Evolutionary conservation across 2,797 vertebrate species (phyloP), one percentile per base, ranked within the genome.

Genomic region (Australoheros facetus): DNA sequence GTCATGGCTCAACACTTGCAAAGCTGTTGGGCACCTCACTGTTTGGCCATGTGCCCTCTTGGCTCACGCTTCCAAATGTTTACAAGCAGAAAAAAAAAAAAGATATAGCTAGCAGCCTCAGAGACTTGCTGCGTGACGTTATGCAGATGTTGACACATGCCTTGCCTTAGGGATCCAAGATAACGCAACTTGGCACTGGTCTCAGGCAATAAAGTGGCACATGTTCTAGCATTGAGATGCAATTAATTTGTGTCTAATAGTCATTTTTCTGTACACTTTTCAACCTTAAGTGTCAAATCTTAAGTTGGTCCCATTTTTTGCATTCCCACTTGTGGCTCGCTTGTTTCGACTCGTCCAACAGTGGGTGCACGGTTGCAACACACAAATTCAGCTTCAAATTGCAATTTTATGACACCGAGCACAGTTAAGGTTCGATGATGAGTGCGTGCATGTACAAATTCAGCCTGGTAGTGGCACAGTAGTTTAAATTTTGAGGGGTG

Each of bases 71-170:
- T 42, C 45, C 76, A 86, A 85, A 91, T 90, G 92, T 94, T 94
- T 89, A 91, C 90, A 71, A 87, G 87, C 85, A 73, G 77, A 81
- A 77, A 34, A 72, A 78, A 9, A 71, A 69, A 72, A 83, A 86
- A 81, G 81, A 85, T 87, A 82, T 81, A 73, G 80, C 89, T 86
- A 70, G 60, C 62, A 89, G 82, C 72, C 76, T 76, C 59, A 5
- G 74, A 87, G 85, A 69, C 85, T 79, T 30, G 81, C 69, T 79
- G 87, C 56, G 34, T 87, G 83, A 91, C 90, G 88, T 86, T 83
- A 86, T 88, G 88, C 90, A 90, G 89, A 90, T 91, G 90, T 89
- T 85, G 89, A 91, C 88, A 88, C 85, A 84, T 54, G 88, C 79
- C 81, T 73, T n/a, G 86, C 91, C 90, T 83, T 34, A 0, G 88